Evolutionary conservation across 2,888 invertebrate genomes (phyloP).

Genomic region (Pteria penguin): DNA sequence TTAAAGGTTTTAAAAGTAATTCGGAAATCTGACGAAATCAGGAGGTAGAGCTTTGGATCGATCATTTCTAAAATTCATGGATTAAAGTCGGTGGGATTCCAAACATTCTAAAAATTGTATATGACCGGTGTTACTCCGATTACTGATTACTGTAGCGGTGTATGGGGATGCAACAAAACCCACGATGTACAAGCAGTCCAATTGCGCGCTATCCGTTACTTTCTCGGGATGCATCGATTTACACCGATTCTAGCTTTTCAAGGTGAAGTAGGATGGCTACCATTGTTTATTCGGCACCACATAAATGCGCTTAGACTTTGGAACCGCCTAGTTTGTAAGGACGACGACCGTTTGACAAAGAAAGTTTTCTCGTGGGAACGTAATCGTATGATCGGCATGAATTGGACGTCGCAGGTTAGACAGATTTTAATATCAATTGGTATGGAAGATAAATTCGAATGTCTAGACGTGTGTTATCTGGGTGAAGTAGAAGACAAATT

Average conservation of each 20-base stretch:
- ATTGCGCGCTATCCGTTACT: not conserved
- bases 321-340: not conserved
- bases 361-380: too few relatives aligned
- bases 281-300: not conserved
- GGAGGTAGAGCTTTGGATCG: too few relatives aligned
- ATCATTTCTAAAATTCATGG: not conserved
- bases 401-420: too few relatives aligned
- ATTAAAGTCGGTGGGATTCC: not conserved
- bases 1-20: not conserved
- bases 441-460: too few relatives aligned
- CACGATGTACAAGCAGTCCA: not conserved
- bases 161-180: not conserved
- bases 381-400: too few relatives aligned
- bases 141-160: too few relatives aligned
- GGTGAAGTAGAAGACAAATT: too few relatives aligned
- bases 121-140: not conserved
- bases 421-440: too few relatives aligned
- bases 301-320: not conserved
- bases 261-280: not conserved
- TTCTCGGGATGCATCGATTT: constrained; percentile 4
- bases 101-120: not conserved
- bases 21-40: too few relatives aligned
- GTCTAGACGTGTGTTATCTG: too few relatives aligned
- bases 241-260: not conserved
- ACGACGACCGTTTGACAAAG: too few relatives aligned